Percentiles rank a stretch among this genome's conserved stretches.
These are phyloP conservation scores for Phymanthus crucifer DNA, from an alignment of 92 coral and sea anemone species.

Conservation along the genomic window DNA sequence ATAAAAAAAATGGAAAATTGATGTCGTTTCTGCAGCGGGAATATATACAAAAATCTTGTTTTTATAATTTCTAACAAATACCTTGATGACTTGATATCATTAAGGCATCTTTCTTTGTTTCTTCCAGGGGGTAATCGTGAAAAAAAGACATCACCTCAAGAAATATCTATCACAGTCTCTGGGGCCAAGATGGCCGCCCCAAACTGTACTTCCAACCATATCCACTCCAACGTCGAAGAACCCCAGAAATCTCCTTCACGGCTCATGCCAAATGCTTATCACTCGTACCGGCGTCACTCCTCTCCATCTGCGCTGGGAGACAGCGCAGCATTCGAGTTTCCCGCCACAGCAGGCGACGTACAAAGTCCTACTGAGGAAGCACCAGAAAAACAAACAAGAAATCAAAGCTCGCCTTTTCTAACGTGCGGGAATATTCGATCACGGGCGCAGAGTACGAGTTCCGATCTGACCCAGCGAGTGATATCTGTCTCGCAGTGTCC, in stretches of 20 bases:
- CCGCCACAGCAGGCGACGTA: conserved; percentile 55
- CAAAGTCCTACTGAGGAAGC: conserved; percentile 32
- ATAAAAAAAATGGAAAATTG: too few relatives aligned
- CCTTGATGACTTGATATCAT: too few relatives aligned
- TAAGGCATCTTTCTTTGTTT: too few relatives aligned
- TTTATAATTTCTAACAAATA: background rate
- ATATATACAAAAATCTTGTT: too few relatives aligned
- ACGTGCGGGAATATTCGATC: conserved; percentile 67
- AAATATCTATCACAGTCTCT: conserved; percentile 76
- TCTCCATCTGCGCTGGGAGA: conserved; percentile 98
- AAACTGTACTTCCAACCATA: conserved; percentile 38
- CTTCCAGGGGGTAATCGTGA: conserved; percentile 43
- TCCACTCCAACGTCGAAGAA: conserved; percentile 2
- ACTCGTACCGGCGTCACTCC: conserved; percentile 85
- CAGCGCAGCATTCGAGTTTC: conserved; percentile 84
- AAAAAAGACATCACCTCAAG: conserved; percentile 55
- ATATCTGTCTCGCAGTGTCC: background rate
- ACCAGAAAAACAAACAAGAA: conserved; percentile 33
- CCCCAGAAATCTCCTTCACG: conserved; percentile 65
- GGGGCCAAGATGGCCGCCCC: conserved; percentile 72
- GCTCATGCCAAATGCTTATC: conserved; percentile 75
- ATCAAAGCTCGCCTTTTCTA: conserved; percentile 83
- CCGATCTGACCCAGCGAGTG: conserved; percentile 49
- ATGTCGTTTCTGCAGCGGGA: too few relatives aligned
- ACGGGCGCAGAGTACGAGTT: conserved; percentile 84